Conservation (phyloP, 2,113 vertebrate species). For the Rhipidura dahli region DNA sequence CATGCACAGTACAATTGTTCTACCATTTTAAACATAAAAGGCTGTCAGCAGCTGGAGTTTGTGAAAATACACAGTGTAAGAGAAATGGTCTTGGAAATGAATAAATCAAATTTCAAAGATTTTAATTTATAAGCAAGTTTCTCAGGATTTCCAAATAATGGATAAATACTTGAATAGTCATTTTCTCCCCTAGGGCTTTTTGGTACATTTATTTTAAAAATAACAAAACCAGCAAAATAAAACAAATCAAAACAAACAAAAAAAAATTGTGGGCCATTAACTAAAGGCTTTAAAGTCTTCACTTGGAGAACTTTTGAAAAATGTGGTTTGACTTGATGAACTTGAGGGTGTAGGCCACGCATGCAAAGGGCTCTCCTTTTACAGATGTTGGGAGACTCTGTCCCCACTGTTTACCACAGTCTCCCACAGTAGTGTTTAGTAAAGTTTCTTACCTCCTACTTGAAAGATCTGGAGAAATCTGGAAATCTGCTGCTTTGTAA, state of each 20-base stretch:
- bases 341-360: background rate
- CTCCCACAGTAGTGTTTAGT: conserved; percentile 11
- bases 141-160: conserved; percentile 30
- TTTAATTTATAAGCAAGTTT: conserved; percentile 39
- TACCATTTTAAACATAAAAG: conserved; percentile 7
- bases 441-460: background rate
- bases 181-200: background rate
- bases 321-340: conserved; percentile 36
- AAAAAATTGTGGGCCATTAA: background rate
- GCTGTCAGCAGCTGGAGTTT: background rate
- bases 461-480: background rate
- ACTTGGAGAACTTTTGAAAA: conserved; percentile 32
- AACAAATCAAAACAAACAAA: background rate
- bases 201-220: background rate
- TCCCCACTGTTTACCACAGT: background rate
- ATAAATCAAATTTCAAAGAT: conserved; percentile 16
- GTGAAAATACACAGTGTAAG: background rate
- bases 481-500: background rate
- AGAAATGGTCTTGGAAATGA: conserved; percentile 23
- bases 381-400: background rate
- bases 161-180: background rate
- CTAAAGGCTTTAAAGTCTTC: conserved; percentile 31
- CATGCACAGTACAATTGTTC: background rate
- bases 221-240: background rate
- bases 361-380: background rate